Conservation (phyloP, 2,888 invertebrate species). For the Drosophila greeni region DNA sequence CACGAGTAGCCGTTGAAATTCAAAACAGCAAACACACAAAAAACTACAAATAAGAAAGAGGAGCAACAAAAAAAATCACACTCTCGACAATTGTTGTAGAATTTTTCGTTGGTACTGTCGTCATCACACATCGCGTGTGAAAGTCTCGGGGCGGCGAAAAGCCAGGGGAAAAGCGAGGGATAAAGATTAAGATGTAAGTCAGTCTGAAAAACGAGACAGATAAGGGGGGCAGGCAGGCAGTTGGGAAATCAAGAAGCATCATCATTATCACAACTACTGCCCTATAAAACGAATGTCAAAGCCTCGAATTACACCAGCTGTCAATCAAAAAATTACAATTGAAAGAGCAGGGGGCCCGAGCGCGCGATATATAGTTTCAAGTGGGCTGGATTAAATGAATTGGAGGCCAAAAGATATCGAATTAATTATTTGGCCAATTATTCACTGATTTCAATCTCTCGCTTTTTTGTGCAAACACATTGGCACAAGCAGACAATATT, state of each 20-base stretch:
- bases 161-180: conserved; percentile 19
- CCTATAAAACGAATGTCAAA: conserved; percentile 57
- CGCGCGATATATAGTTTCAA: conserved; percentile 30
- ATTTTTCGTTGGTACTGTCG: conserved; percentile 37
- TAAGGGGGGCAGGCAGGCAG: neutral
- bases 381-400: conserved; percentile 19
- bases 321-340: conserved; percentile 53
- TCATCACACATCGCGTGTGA: conserved; percentile 54
- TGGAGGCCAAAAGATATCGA: conserved; percentile 38
- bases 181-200: conserved; percentile 34
- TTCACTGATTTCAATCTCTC: conserved; percentile 26
- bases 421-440: conserved; percentile 36
- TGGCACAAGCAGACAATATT: conserved; percentile 7
- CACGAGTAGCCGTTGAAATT: conserved; percentile 70
- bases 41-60: conserved; percentile 8
- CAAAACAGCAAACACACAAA: conserved; percentile 56
- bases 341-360: conserved; percentile 2
- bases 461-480: conserved; percentile 3
- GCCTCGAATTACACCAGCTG: conserved; percentile 62
- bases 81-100: conserved; percentile 35
- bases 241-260: conserved; percentile 22
- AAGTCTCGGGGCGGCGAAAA: conserved; percentile 42
- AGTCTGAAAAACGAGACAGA: conserved; percentile 32
- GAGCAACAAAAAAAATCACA: neutral
- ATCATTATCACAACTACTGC: conserved; percentile 55